Conservation (phyloP, 1,140 invertebrate species). For the Drosophila triauraria region DNA sequence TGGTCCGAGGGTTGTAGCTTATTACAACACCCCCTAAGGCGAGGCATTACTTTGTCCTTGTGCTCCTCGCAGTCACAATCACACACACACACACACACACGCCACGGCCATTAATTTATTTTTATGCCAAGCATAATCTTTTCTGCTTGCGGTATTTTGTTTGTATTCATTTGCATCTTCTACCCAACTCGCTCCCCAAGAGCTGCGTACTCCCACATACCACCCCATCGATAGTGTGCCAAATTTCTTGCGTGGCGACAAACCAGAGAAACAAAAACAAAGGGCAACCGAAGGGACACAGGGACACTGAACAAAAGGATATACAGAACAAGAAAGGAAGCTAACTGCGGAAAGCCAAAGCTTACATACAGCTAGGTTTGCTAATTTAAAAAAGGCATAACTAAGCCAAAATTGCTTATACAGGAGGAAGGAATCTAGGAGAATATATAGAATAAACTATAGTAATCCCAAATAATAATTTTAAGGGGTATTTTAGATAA, state of each 20-base stretch:
- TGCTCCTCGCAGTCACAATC: constrained; percentile 24
- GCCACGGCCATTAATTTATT: constrained; percentile 74
- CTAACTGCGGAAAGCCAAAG: no score
- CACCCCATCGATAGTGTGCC: constrained; percentile 48
- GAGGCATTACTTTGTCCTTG: constrained; percentile 69
- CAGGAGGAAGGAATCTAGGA: no score
- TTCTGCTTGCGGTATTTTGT: constrained; percentile 53
- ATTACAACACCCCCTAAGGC: constrained; percentile 60
- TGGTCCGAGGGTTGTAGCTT: constrained; percentile 29
- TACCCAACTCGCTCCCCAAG: constrained; percentile 2
- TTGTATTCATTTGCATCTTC: constrained; percentile 58
- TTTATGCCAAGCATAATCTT: constrained; percentile 80
- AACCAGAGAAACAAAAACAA: constrained; percentile 41
- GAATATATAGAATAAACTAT: background rate
- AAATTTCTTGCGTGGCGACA: constrained; percentile 46
- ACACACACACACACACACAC: constrained; percentile 36
- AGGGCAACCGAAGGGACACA: constrained; percentile 38
- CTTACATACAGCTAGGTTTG: no score
- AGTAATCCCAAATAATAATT: background rate
- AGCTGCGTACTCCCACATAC: background rate
- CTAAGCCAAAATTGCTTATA: no score
- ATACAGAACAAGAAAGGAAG: no score
- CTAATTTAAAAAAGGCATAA: no score
- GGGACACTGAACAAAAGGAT: background rate
- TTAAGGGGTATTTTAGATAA: background rate